Percentiles rank a stretch among this genome's conserved stretches.
These are phyloP conservation scores for Epinotia ramella DNA, from an alignment of 2,888 invertebrate genomes.

Conservation along the genomic window DNA sequence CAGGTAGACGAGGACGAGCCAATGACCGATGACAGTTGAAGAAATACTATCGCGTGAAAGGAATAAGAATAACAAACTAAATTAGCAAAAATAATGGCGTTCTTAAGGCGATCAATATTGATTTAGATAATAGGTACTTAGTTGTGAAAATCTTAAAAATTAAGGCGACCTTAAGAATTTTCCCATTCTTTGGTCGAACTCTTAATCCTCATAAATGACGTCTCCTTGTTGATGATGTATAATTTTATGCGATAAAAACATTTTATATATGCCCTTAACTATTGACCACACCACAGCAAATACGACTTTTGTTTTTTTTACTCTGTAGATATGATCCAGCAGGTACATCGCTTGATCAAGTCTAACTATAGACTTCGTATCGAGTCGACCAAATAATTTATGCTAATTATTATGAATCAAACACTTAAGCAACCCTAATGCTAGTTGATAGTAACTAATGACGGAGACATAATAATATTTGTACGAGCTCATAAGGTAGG, in stretches of 20 bases:
- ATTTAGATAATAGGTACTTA: neutral
- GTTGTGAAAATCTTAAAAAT: conserved; percentile 1
- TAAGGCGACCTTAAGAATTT: neutral
- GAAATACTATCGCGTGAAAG: neutral
- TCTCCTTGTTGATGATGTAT: too few relatives aligned
- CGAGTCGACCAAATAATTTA: neutral
- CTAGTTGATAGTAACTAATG: conserved; percentile 33
- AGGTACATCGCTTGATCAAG: neutral
- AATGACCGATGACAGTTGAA: conserved; percentile 43
- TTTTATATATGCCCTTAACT: too few relatives aligned
- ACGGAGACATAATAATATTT: conserved; percentile 28
- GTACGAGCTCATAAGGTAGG: conserved; percentile 30
- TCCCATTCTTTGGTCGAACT: neutral
- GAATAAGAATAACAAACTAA: conserved; percentile 1
- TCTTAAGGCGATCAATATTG: neutral
- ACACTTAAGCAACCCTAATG: conserved; percentile 23
- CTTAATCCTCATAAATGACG: neutral
- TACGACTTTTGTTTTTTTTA: too few relatives aligned
- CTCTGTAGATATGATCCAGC: neutral
- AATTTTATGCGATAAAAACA: too few relatives aligned
- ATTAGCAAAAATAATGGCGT: neutral
- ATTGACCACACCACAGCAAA: too few relatives aligned
- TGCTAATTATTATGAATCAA: conserved; percentile 21
- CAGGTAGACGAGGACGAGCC: conserved; percentile 60
- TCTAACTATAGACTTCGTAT: neutral